Evolutionary conservation across 2,888 invertebrate genomes (phyloP).

Genomic region (Achlya flavicornis): DNA sequence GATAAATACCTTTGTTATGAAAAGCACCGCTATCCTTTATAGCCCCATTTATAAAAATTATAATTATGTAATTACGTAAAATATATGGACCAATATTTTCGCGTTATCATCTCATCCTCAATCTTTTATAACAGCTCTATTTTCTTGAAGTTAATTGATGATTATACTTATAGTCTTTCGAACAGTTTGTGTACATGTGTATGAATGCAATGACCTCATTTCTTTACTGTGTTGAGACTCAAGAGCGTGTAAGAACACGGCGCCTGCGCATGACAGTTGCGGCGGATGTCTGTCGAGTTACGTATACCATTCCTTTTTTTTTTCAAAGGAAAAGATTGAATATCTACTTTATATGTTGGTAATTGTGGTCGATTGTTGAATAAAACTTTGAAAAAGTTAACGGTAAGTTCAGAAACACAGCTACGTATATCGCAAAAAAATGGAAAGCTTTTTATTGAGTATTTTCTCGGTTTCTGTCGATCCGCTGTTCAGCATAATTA

Average conservation of each 20-base stretch:
- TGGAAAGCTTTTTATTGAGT: slow-evolving; percentile 5
- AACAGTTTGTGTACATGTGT: slow-evolving; percentile 24
- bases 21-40: too few species aligned
- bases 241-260: slow-evolving; percentile 22
- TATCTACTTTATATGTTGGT: neutral
- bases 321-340: neutral
- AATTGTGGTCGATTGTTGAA: neutral
- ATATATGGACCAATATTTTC: neutral
- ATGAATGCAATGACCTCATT: slow-evolving; percentile 37
- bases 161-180: too few species aligned
- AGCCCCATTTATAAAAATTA: too few species aligned
- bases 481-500: neutral
- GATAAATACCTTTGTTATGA: neutral
- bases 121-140: neutral
- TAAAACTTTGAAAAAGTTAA: neutral
- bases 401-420: neutral
- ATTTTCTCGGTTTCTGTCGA: neutral
- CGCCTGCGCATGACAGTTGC: slow-evolving; percentile 28
- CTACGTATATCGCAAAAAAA: slow-evolving; percentile 7
- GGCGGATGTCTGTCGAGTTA: slow-evolving; percentile 31
- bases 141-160: slow-evolving; percentile 4
- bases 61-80: too few species aligned
- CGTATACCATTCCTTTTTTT: slow-evolving; percentile 11
- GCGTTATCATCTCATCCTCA: neutral
- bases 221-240: slow-evolving; percentile 17